Conservation (phyloP, 2,113 vertebrate genomes). For the Campylomormyrus numenius region DNA sequence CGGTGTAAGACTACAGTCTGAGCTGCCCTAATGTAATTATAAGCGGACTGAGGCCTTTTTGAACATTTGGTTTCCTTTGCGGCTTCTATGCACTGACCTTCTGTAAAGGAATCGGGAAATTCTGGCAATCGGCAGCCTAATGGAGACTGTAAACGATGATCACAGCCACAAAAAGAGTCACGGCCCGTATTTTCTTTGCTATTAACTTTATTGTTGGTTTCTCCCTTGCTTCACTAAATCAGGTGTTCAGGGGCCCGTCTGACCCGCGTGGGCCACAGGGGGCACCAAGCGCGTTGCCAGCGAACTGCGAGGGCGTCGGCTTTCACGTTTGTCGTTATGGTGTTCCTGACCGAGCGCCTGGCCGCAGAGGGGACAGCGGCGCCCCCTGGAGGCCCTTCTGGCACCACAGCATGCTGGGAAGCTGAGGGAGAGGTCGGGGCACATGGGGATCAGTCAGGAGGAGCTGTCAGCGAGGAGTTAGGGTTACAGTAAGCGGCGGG, state of each 20-base stretch:
- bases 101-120: conserved; percentile 37
- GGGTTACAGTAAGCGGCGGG: conserved; percentile 24
- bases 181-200: not conserved
- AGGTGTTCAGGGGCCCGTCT: not conserved
- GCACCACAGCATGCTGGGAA: not conserved
- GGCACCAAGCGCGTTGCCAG: not conserved
- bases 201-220: conserved; percentile 10
- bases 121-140: not conserved
- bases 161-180: not conserved
- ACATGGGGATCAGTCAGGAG: not conserved
- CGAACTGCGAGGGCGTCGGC: not conserved
- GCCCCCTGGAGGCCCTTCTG: not conserved
- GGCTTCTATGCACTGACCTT: conserved; percentile 70
- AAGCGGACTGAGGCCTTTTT: conserved; percentile 43
- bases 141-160: not conserved
- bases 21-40: conserved; percentile 65
- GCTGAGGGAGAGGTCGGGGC: not conserved
- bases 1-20: conserved; percentile 62
- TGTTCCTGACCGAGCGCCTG: not conserved
- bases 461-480: not conserved
- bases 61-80: conserved; percentile 63
- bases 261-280: not conserved
- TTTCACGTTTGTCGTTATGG: not conserved
- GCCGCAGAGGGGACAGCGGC: not conserved
- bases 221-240: not conserved